Base-by-base conservation (phyloP, 2,888 invertebrate species). In the Thymelicus lineola region DNA sequence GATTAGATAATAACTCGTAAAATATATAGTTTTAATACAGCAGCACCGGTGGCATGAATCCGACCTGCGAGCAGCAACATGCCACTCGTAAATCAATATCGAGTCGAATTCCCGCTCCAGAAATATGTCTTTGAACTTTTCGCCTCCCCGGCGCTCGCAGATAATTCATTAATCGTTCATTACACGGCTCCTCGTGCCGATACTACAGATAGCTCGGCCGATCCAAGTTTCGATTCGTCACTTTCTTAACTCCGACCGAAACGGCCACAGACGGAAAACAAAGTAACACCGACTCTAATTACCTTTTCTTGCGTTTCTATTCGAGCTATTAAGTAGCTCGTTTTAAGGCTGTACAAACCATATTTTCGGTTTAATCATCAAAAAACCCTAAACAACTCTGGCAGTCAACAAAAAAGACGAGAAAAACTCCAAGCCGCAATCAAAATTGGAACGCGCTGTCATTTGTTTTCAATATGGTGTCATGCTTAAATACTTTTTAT, bases 91-190 rank as follows among this genome's bases (percentile, higher is more conserved):
- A 81, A 81, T 82, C 80, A 80, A 82, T 84, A 84, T 80, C 79
- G 77, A 75, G 76, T 74, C 35, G 50, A 62, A 63, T 69, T 69
- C 68, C 73, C 76, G 75, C 76, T 72, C 74, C 73, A 76, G 79
- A 82, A 82, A 82, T 83, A 85, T 84, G 84, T 82, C 85, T 84
- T 85, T 85, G 84, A 82, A 74, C 78, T 63, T 46, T 36, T 68
- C 28, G 61, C 20, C 75, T 70, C 75, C 74, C 66, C 66, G 57
- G 61, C 63, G 38, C 67, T 62, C 63, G 58, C 53, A 42, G 73
- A 75, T 75, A 72, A 74, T 75, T 75, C 71, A 75, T 73, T 76
- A 75, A 73, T 76, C 66, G 62, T 67, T 66, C 59, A 69, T 67
- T 67, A 67, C 61, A 46, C 38, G 36, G 58, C 55, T 35, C 55